Percentiles rank a stretch among this genome's conserved stretches.
Evolutionary conservation across 2,888 invertebrate species (phyloP).

Genomic region (Chymomyza procnemis): DNA sequence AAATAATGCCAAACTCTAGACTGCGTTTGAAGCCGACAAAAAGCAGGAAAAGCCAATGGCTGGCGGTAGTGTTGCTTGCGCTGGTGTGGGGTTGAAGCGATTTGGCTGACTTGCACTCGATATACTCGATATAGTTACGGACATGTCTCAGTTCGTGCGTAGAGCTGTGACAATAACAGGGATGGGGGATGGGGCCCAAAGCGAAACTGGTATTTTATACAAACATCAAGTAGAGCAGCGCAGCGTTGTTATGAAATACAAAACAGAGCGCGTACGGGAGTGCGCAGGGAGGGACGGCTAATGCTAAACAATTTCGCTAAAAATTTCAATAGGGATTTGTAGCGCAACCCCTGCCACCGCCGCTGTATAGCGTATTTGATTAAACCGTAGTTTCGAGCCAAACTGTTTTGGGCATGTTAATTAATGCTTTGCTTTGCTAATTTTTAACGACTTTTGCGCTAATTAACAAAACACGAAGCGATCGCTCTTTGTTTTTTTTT

Average conservation of each 20-base stretch:
- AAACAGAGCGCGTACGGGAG: neutral
- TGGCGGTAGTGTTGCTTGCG: neutral
- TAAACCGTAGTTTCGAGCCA: slow-evolving; percentile 2
- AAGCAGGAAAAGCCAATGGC: neutral
- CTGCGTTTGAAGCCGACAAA: neutral
- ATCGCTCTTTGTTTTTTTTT: neutral
- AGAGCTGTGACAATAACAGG: neutral
- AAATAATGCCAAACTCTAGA: slow-evolving; percentile 11
- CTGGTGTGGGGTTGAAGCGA: neutral
- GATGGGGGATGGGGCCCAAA: neutral
- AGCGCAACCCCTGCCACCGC: too few species aligned
- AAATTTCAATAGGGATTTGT: too few species aligned
- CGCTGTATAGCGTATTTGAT: neutral
- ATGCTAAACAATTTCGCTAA: too few species aligned
- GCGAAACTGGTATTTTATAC: neutral
- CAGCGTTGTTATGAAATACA: neutral
- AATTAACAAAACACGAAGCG: slow-evolving; percentile 30
- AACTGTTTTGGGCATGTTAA: slow-evolving; percentile 1
- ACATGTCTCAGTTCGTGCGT: neutral
- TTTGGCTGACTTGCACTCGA: neutral
- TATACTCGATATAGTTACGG: neutral
- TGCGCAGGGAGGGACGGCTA: too few species aligned
- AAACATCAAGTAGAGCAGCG: neutral
- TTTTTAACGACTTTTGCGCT: slow-evolving; percentile 22
- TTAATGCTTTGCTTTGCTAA: slow-evolving; percentile 2